Base-by-base conservation (phyloP, 2,888 invertebrate species). In the Sarcophaga carnaria region DNA sequence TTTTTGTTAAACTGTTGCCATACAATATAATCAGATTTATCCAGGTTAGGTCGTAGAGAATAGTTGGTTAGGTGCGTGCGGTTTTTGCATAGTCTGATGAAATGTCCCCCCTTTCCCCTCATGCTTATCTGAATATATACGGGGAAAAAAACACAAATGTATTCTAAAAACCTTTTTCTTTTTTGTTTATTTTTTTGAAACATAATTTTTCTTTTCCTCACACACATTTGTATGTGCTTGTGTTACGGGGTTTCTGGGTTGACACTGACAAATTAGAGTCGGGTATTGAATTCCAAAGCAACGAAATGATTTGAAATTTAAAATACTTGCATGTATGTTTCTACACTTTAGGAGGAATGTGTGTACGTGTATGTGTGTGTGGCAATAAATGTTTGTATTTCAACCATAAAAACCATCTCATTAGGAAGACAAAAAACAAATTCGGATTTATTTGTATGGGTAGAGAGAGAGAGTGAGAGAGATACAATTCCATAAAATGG, bases 361-460 rank as follows among this genome's bases (percentile, higher is more conserved):
- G n/a, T 59, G 6, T 14, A 69, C 25, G 20, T 64, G 49, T 64
- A 49, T 64, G 6, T 49, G 22, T 64, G 25, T 64, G 47, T 37
- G 25, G 12, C n/a, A 27, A 22, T 71, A 49, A 10, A 49, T 25
- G 25, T 60, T 63, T 47, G 49, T 60, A 25, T 47, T 64, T 64
- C 25, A 64, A 70, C 81, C 76, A 64, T 54, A 63, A 71, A 76
- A 76, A 63, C 76, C 82, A 77, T 47, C 74, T 83, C 79, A 83
- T 83, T 74, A 70, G 69, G 8, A 37, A 10, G 37, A 37, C 8
- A 69, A 75, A 45, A 64, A 70, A 69, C 72, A 64, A 75, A 70
- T 67, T 75, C 70, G 75, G 59, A 45, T 72, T 76, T 76, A 54
- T 64, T 66, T 25, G 25, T 54, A 54, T 45, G 45, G 14, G 8